Conservation (phyloP, 2,113 vertebrate species). For the Anguilla rostrata region DNA sequence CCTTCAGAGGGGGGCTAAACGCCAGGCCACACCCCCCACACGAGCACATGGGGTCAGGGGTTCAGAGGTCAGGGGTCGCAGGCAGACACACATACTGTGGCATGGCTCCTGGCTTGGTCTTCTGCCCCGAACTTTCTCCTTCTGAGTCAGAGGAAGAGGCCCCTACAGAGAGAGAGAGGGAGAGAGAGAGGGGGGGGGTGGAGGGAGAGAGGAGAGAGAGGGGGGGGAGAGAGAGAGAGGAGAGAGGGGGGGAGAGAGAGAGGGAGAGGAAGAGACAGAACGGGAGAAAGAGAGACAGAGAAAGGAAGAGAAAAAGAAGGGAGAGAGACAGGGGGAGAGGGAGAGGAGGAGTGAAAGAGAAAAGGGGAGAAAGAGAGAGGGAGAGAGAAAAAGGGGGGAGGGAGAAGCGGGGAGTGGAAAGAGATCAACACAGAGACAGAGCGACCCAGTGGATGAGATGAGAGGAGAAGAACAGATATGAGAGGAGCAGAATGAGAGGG, state of each 20-base stretch:
- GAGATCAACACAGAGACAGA: too few relatives aligned
- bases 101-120: constrained; percentile 84
- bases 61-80: constrained; percentile 32
- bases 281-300: constrained; percentile 5
- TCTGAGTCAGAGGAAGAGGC: constrained; percentile 94
- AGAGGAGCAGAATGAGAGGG: background rate
- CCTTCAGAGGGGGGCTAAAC: too few relatives aligned
- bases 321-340: constrained; percentile 8
- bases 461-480: background rate
- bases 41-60: background rate
- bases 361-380: background rate
- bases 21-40: too few relatives aligned
- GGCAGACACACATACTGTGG: constrained; percentile 82
- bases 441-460: too few relatives aligned
- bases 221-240: too few relatives aligned
- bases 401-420: too few relatives aligned
- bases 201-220: too few relatives aligned
- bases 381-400: too few relatives aligned
- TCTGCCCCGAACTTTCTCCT: constrained; percentile 76
- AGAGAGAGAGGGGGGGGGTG: too few relatives aligned
- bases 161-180: constrained; percentile 61
- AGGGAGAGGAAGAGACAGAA: background rate
- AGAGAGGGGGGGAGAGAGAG: too few relatives aligned
- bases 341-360: background rate
- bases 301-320: background rate